Base-by-base conservation (phyloP, 2,797 vertebrate species). In the Oophaga sylvatica region DNA sequence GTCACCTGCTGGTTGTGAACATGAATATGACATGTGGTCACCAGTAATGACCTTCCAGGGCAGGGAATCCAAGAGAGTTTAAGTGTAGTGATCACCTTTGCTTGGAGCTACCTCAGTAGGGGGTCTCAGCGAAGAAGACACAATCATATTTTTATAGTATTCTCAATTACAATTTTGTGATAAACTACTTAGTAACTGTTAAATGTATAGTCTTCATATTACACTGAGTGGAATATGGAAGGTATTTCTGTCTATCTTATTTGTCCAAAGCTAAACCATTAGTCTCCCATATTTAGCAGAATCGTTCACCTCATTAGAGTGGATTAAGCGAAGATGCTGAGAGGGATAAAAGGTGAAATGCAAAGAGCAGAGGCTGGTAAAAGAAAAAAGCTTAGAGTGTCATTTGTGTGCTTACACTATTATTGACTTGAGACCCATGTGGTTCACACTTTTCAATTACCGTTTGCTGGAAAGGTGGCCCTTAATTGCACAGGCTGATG, bases 371-470 rank as follows among this genome's bases (percentile, higher is more conserved):
- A 90, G 92, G 91, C 91, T 84, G 86, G 93, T 0, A 12, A 90
- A 91, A 88, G 87, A 86, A 91, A 91, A 89, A 91, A 92, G 91
- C 92, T 86, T 89, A 9, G 15, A 89, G 91, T 92, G 93, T 92
- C 93, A 90, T 93, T 93, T 95, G 94, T 92, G 94, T 91, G 91
- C 88, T 91, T 94, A 93, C 90, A 91, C 96, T 95, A 93, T 96
- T 95, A 97, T 95, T 96, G 96, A 97, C 95, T 92, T 88, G 92
- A 92, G 92, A 92, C 94, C 94, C 95, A 93, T 93, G 95, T 91
- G 95, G 93, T 94, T 96, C 94, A 92, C 95, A 95, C 95, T 95
- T 96, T 95, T 95, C 95, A 95, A 91, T 96, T 95, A 96, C 93
- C 93, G 94, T 94, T 95, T 95, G 96, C 92, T 94, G 94, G 94